Conservation (phyloP, 2,113 vertebrate species). For the Athene noctua region DNA sequence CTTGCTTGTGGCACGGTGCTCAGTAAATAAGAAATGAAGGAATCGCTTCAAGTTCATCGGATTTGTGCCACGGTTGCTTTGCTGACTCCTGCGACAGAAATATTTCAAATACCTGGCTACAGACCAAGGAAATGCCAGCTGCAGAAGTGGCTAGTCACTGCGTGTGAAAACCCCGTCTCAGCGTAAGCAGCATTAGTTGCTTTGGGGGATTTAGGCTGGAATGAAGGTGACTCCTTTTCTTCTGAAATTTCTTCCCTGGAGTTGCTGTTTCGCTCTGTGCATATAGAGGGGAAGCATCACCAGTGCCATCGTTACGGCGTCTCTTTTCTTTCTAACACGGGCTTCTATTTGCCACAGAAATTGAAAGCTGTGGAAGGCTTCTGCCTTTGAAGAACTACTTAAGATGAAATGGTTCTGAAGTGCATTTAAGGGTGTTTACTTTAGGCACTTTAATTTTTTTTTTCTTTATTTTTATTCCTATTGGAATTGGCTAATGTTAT, state of each 20-base stretch:
- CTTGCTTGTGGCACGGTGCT: background rate
- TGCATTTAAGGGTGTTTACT: constrained; percentile 66
- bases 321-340: background rate
- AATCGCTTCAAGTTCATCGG: background rate
- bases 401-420: constrained; percentile 69
- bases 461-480: constrained; percentile 57
- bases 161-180: background rate
- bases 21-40: background rate
- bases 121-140: background rate
- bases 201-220: background rate
- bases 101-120: background rate
- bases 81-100: background rate
- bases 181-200: background rate
- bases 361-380: constrained; percentile 30
- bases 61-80: background rate
- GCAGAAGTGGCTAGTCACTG: background rate
- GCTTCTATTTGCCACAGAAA: background rate
- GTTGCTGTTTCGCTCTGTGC: background rate
- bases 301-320: background rate
- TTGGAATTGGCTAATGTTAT: constrained; percentile 66
- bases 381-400: constrained; percentile 67
- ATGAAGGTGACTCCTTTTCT: background rate
- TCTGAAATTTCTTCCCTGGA: background rate
- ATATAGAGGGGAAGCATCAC: background rate
- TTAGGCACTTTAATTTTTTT: constrained; percentile 51